Conservation (phyloP, 2,888 invertebrate genomes). For the Dynastes grantii region DNA sequence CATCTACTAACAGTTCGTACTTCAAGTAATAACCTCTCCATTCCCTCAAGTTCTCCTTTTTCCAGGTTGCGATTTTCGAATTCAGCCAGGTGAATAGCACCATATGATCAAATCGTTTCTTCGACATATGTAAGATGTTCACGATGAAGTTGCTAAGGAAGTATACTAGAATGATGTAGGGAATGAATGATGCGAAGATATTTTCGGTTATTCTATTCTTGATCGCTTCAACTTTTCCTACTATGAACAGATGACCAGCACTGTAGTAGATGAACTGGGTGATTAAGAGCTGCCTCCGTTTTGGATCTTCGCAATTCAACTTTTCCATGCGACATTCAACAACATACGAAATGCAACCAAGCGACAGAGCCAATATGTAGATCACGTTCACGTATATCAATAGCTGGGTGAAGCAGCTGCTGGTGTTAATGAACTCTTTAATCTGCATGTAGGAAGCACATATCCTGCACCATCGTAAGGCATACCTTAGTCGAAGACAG, state of each 20-base stretch:
- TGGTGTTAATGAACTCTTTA: constrained; percentile 19
- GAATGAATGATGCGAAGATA: constrained; percentile 29
- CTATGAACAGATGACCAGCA: constrained; percentile 1
- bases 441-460: not conserved
- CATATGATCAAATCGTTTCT: constrained; percentile 28
- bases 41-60: constrained; percentile 23
- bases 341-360: constrained; percentile 40
- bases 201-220: not conserved
- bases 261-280: constrained; percentile 23
- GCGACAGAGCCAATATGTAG: constrained; percentile 4
- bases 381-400: constrained; percentile 16
- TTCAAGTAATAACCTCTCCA: constrained; percentile 49
- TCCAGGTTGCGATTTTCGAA: constrained; percentile 21
- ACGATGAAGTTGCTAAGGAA: constrained; percentile 46
- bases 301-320: not conserved
- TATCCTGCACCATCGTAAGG: constrained; percentile 49
- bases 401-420: constrained; percentile 6
- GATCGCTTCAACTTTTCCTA: not conserved
- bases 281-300: not conserved
- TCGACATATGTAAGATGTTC: constrained; percentile 18
- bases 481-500: constrained; percentile 50
- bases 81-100: constrained; percentile 39
- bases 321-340: constrained; percentile 14
- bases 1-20: constrained; percentile 19
- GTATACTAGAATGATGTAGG: constrained; percentile 30